Evolutionary conservation across 2,888 invertebrate species (phyloP).

Genomic region (Argyra leucocephala): DNA sequence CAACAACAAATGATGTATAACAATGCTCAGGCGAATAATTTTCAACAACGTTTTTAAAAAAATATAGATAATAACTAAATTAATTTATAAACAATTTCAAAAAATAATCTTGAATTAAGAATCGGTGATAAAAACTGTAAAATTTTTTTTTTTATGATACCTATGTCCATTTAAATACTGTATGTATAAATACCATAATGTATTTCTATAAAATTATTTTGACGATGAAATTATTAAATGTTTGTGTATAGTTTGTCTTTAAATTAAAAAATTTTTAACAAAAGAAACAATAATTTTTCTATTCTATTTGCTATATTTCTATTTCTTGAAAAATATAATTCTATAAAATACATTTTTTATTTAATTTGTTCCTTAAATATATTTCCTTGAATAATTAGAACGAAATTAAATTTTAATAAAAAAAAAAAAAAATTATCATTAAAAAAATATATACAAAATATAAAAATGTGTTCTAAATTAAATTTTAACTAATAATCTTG

Average conservation of each 20-base stretch:
- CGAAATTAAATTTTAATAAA: neutral
- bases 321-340: constrained; percentile 17
- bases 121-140: too few species aligned
- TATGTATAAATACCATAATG: too few species aligned
- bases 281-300: too few species aligned
- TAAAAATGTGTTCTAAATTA: neutral
- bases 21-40: constrained; percentile 58
- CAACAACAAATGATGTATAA: constrained; percentile 67
- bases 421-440: neutral
- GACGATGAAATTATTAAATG: too few species aligned
- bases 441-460: neutral
- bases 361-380: neutral
- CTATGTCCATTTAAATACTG: too few species aligned
- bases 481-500: neutral
- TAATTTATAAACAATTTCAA: too few species aligned
- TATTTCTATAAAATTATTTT: too few species aligned
- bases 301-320: constrained; percentile 11
- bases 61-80: too few species aligned
- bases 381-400: neutral
- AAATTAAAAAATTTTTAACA: too few species aligned
- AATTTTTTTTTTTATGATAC: too few species aligned
- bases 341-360: constrained; percentile 16
- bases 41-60: constrained; percentile 47
- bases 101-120: too few species aligned
- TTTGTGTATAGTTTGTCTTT: too few species aligned